phyloP scores from a whole-genome alignment of 2,113 vertebrate genomes.

The Monarcha castaneiventris region DNA sequence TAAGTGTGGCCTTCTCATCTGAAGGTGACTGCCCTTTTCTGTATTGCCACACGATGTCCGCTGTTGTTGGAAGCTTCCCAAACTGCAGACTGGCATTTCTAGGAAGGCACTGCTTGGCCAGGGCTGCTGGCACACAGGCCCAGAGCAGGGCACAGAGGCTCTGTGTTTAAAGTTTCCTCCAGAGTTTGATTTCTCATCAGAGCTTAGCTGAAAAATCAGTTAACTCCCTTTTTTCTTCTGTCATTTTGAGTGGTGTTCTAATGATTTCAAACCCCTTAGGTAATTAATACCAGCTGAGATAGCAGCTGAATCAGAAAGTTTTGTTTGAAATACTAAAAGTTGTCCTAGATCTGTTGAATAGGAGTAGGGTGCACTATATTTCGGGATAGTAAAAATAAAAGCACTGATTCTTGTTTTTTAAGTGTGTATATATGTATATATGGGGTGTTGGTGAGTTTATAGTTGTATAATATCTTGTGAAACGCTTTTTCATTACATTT shows the following conservation, averaged over 20 bases:
- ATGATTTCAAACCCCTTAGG: background rate
- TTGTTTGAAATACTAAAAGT: background rate
- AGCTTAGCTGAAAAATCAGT: background rate
- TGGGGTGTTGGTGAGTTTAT: too few species aligned
- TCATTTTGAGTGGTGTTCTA: background rate
- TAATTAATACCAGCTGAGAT: background rate
- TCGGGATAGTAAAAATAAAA: background rate
- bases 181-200: background rate
- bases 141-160: background rate
- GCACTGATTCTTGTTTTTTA: background rate
- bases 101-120: background rate
- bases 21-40: background rate
- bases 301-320: background rate
- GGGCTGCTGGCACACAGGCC: background rate
- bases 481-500: background rate
- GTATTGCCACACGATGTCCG: background rate
- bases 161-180: background rate
- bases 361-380: background rate
- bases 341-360: background rate
- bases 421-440: background rate
- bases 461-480: background rate
- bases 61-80: background rate
- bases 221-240: background rate
- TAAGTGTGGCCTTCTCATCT: background rate
- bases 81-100: background rate